These are phyloP conservation scores for Rhadinocentrus ornatus DNA, from an alignment of 2,797 vertebrate species.

Conservation along the genomic window DNA sequence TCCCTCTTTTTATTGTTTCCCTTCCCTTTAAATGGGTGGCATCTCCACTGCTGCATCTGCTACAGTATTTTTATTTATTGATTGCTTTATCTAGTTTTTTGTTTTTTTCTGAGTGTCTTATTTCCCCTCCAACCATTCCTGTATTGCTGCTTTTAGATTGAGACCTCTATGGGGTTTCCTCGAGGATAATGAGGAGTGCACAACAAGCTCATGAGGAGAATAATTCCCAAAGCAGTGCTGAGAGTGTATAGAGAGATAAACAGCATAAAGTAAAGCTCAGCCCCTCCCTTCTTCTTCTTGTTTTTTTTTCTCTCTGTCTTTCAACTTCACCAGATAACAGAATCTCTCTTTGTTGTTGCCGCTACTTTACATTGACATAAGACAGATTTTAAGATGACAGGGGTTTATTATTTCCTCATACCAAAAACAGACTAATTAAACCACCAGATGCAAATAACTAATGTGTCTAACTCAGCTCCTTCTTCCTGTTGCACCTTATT, in stretches of 20 bases:
- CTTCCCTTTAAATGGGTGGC: constrained; percentile 20
- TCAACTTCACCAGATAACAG: constrained; percentile 28
- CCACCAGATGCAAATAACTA: constrained; percentile 29
- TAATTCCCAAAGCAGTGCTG: constrained; percentile 42
- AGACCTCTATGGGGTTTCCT: constrained; percentile 41
- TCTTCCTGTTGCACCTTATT: constrained; percentile 21
- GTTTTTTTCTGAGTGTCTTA: constrained; percentile 35
- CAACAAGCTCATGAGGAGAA: constrained; percentile 47
- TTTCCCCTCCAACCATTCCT: constrained; percentile 8
- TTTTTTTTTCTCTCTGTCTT: constrained; percentile 6
- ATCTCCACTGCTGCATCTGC: background rate
- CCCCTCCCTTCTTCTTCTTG: constrained; percentile 21
- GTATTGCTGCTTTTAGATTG: constrained; percentile 13
- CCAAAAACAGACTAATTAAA: constrained; percentile 53
- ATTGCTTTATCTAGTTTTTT: constrained; percentile 21
- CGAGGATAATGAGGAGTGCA: constrained; percentile 60
- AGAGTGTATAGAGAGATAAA: constrained; percentile 31
- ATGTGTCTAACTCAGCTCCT: constrained; percentile 3
- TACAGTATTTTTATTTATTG: constrained; percentile 10
- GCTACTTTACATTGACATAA: constrained; percentile 32
- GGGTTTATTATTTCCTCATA: constrained; percentile 27
- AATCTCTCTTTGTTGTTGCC: constrained; percentile 34
- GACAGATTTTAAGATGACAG: constrained; percentile 58
- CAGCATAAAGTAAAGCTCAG: constrained; percentile 50
- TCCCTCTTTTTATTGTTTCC: constrained; percentile 3